Conservation (phyloP, 2,888 invertebrate species). For the Napeogenes inachia region DNA sequence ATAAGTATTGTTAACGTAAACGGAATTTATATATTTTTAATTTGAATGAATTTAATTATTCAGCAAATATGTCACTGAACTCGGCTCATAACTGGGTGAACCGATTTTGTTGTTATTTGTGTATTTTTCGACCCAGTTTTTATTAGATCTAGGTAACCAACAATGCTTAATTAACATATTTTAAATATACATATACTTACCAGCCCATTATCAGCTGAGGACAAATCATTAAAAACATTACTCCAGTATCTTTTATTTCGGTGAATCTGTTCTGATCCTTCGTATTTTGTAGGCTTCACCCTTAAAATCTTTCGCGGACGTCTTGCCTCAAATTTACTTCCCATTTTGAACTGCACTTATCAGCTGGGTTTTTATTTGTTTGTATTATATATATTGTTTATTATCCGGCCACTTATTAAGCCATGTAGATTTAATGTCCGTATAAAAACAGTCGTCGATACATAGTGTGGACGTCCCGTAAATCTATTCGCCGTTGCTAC, state of each 20-base stretch:
- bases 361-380: neutral
- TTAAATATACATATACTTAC: slow-evolving; percentile 38
- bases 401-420: slow-evolving; percentile 19
- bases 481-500: slow-evolving; percentile 32
- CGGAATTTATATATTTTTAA: too few species aligned
- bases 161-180: too few species aligned
- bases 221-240: slow-evolving; percentile 46
- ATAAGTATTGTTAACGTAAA: too few species aligned
- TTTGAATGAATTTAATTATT: too few species aligned
- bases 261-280: slow-evolving; percentile 47
- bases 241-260: slow-evolving; percentile 61
- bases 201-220: slow-evolving; percentile 33
- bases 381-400: neutral
- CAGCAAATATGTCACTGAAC: too few species aligned
- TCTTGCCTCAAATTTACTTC: slow-evolving; percentile 29
- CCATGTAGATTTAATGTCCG: slow-evolving; percentile 31
- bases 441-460: slow-evolving; percentile 30
- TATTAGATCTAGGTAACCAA: too few species aligned
- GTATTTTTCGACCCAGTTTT: neutral
- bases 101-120: too few species aligned
- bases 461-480: slow-evolving; percentile 29
- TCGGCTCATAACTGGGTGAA: too few species aligned
- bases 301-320: slow-evolving; percentile 49
- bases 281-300: slow-evolving; percentile 52
- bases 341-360: slow-evolving; percentile 8